Conservation (phyloP, 2,113 vertebrate genomes). For the Antechinus stuartii region DNA sequence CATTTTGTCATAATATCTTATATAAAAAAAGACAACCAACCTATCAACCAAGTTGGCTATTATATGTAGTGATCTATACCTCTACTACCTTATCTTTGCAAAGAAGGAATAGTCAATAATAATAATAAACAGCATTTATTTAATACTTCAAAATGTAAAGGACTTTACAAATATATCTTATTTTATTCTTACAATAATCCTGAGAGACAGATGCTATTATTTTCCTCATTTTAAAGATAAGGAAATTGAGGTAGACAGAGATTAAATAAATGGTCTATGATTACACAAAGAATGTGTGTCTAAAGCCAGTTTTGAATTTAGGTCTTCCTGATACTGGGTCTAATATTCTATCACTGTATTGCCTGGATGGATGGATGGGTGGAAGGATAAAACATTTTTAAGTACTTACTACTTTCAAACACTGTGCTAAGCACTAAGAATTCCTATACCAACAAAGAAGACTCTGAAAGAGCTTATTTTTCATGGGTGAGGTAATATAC, state of each 20-base stretch:
- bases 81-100: no score
- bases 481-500: not conserved
- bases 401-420: not conserved
- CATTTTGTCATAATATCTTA: no score
- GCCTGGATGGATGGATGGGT: not conserved
- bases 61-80: no score
- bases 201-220: not conserved
- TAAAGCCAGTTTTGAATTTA: not conserved
- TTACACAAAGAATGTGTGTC: not conserved
- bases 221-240: not conserved
- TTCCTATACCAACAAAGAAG: not conserved
- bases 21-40: no score
- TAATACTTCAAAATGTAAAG: not conserved
- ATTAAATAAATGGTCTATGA: not conserved
- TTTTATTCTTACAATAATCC: not conserved
- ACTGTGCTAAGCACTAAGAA: not conserved
- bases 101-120: no score
- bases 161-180: not conserved
- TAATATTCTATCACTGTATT: not conserved
- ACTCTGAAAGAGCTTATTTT: not conserved
- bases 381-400: not conserved
- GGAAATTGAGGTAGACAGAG: not conserved
- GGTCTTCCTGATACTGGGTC: not conserved
- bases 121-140: no score
- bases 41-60: no score